These are phyloP conservation scores for Agriopis marginaria DNA, from an alignment of 2,888 invertebrate species.

Conservation along the genomic window DNA sequence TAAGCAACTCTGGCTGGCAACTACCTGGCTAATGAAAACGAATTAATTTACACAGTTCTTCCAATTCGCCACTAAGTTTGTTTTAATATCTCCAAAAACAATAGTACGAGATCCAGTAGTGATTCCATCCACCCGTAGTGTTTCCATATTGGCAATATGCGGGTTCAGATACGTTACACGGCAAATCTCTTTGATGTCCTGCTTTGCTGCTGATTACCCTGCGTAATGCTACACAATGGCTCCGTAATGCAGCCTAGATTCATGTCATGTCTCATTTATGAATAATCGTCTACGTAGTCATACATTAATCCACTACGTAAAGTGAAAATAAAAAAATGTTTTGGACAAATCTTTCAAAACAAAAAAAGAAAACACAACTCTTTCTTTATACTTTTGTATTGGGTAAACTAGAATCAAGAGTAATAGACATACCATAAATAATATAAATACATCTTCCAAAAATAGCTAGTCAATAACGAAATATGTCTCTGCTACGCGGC, in stretches of 20 bases:
- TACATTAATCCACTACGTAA: not conserved
- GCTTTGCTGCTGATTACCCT: slow-evolving; percentile 33
- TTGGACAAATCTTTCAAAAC: not conserved
- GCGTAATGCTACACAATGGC: slow-evolving; percentile 25
- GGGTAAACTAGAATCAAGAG: not conserved
- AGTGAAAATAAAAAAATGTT: not conserved
- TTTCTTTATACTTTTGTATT: not conserved
- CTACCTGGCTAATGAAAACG: not conserved
- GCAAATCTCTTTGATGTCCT: slow-evolving; percentile 30
- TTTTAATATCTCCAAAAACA: not conserved
- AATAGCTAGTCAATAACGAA: slow-evolving; percentile 14
- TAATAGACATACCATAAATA: slow-evolving; percentile 8
- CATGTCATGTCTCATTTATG: slow-evolving; percentile 17
- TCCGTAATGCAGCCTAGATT: slow-evolving; percentile 25
- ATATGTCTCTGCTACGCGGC: slow-evolving; percentile 41
- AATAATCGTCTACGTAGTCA: not conserved
- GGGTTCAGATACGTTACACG: slow-evolving; percentile 16
- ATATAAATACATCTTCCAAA: slow-evolving; percentile 10
- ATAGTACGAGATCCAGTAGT: not conserved
- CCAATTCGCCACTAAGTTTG: not conserved
- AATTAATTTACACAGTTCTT: not conserved
- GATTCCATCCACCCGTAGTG: slow-evolving; percentile 5
- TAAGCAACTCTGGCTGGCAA: not conserved
- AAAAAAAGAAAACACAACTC: not conserved
- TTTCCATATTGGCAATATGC: slow-evolving; percentile 24